Conservation (phyloP, 2,888 invertebrate genomes). For the Rhamnusium bicolor region DNA sequence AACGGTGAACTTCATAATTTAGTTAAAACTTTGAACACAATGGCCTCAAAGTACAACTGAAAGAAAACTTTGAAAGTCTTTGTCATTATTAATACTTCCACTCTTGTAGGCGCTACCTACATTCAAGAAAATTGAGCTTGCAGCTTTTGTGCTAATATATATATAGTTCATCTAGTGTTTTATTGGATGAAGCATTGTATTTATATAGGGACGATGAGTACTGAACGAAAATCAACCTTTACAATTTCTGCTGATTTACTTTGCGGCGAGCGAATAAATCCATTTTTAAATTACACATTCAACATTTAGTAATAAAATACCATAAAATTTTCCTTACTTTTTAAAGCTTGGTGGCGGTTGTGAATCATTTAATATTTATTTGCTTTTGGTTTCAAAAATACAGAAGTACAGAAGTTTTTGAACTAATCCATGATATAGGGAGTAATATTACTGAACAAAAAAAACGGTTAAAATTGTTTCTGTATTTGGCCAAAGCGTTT, state of each 20-base stretch:
- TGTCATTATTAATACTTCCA: constrained; percentile 47
- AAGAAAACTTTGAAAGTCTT: constrained; percentile 45
- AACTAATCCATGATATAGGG: no score
- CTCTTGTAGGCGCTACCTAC: constrained; percentile 44
- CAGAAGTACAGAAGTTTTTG: no score
- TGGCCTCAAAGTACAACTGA: constrained; percentile 44
- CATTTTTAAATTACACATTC: neutral
- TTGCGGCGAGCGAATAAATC: neutral
- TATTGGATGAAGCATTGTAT: constrained; percentile 22
- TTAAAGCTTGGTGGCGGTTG: no score
- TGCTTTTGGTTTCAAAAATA: no score
- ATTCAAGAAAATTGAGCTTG: constrained; percentile 41
- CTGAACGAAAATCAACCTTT: neutral
- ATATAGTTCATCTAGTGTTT: constrained; percentile 21
- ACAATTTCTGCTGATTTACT: neutral
- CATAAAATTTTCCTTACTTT: neutral
- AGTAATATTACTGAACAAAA: no score
- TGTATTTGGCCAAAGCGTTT: no score
- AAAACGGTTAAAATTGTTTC: no score
- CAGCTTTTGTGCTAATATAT: constrained; percentile 46
- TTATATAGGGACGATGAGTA: neutral
- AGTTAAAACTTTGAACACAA: constrained; percentile 57
- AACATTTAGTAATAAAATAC: neutral
- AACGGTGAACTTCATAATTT: constrained; percentile 57
- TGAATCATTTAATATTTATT: no score